Evolutionary conservation across 2,113 vertebrate species (phyloP).

Genomic region (Podocnemis expansa): DNA sequence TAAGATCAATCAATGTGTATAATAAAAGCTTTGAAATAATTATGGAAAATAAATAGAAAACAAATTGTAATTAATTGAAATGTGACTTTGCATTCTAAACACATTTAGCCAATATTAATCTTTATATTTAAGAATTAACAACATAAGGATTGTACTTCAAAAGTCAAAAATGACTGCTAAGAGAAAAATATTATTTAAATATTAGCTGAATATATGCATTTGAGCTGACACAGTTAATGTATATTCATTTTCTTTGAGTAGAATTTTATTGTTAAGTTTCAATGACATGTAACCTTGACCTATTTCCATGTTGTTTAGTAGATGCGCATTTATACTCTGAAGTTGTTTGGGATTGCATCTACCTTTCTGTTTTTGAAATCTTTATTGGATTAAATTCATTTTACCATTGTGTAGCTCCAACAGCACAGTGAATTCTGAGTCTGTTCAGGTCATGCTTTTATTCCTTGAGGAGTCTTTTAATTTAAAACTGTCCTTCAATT

Average conservation of each 20-base stretch:
- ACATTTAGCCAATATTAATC: background rate
- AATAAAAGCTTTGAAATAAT: background rate
- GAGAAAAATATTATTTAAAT: background rate
- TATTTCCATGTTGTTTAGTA: background rate
- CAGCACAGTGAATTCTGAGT: background rate
- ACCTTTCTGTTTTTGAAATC: background rate
- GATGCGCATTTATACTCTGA: fast-evolving
- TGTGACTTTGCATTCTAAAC: background rate
- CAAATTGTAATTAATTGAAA: background rate
- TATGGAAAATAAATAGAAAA: background rate
- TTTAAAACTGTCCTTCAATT: background rate
- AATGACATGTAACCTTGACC: background rate
- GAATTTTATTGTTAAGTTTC: background rate
- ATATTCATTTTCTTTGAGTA: background rate
- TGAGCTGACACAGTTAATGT: background rate
- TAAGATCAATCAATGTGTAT: background rate
- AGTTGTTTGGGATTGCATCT: background rate
- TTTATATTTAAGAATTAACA: background rate
- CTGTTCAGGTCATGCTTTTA: background rate
- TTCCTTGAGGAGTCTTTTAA: background rate
- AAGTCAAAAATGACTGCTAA: background rate
- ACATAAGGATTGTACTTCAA: fast-evolving
- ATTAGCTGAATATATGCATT: background rate
- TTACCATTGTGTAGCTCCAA: background rate
- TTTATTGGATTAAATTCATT: background rate